Base-by-base conservation (phyloP, 2,888 invertebrate genomes). In the Drosophila villosipedis region DNA sequence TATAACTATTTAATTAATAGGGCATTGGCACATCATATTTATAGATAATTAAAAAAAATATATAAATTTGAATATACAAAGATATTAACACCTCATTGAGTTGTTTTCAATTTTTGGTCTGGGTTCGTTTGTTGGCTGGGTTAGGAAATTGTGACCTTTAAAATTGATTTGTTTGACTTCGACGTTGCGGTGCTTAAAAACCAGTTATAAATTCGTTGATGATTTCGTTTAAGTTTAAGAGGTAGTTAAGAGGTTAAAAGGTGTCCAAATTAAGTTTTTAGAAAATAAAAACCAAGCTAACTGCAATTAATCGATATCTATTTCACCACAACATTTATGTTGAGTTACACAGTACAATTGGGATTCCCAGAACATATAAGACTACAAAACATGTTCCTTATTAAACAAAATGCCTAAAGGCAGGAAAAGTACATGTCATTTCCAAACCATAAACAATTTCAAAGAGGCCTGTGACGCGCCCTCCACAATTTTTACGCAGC, bases 141-240 rank as follows among this genome's bases (percentile, higher is more conserved):
- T 78, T 78, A 73, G 76, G 80, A 80, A 78, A 78, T 76, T 22
- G 57, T 76, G 78, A 76, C 78, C 78, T 78, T 80, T 80, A 68
- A 80, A 80, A 66, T 60, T 73, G 59, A 60, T 76, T 68, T 68
- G 55, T 65, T 75, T 72, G 65, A 65, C 65, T 59, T 76, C 62
- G 30, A 76, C 65, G 61, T 55, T 64, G 64, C n/a, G 62, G 55
- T 43, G 58, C 3, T 58, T 31, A 28, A 61, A 75, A 78, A 78
- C 80, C 59, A 65, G 78, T 74, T 78, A 19, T 14, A 4, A 35
- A 43, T 37, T 37, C 14, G n/a, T 14, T 37, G 37, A 16, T 35
- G 5, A 35, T 35, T 35, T 16, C 5, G 35, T 35, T 35, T 35
- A 5, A 16, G 39, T 4, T 22, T 35, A 19, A 49, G 37, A 49